Conservation (phyloP, 2,888 invertebrate species). For the Plebejus argus region DNA sequence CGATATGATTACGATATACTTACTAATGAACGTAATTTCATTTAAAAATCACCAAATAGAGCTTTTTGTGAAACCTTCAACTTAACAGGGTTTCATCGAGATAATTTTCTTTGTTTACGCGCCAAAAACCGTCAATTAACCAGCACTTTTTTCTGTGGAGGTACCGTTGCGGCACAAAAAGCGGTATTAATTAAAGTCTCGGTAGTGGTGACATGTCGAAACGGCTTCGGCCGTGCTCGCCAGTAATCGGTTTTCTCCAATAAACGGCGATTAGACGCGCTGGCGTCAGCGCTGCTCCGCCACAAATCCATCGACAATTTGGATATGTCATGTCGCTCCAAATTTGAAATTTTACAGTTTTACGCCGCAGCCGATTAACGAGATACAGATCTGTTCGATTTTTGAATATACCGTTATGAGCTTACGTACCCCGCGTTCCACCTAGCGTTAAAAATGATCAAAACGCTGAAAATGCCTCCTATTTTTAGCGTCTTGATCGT, state of each 20-base stretch:
- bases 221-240: conserved; percentile 65
- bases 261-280: conserved; percentile 80
- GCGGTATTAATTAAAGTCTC: conserved; percentile 25
- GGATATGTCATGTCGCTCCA: neutral
- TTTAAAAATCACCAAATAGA: neutral
- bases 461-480: no score
- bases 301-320: conserved; percentile 33
- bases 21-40: neutral
- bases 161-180: conserved; percentile 28
- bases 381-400: neutral
- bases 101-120: conserved; percentile 5
- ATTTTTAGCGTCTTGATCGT: no score
- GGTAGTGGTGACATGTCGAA: conserved; percentile 71
- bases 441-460: no score
- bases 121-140: neutral
- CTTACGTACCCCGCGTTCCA: no score
- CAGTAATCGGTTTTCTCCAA: conserved; percentile 80
- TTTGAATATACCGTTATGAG: no score
- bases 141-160: neutral
- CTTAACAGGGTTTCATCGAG: neutral
- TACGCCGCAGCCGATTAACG: neutral
- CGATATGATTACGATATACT: no score
- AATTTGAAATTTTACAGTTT: conserved; percentile 25
- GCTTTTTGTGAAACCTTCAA: neutral
- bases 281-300: conserved; percentile 72